Evolutionary conservation across 1,140 invertebrate species (phyloP).

Genomic region (Diorhabda carinulata): DNA sequence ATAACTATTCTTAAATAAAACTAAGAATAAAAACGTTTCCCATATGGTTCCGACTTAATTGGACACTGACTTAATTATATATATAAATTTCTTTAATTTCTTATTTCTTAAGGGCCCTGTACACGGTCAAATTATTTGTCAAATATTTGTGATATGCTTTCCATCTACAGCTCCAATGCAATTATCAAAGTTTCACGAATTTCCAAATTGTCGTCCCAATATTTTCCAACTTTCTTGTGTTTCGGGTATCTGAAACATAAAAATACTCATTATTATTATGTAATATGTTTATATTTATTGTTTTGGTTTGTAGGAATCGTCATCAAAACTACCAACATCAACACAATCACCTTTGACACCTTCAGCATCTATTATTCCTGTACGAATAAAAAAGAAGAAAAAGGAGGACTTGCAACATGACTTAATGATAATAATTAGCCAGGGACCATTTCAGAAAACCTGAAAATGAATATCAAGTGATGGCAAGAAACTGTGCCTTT

Average conservation of each 20-base stretch:
- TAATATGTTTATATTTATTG: conserved; percentile 12
- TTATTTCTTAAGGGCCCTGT: no score
- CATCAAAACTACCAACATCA: conserved; percentile 9
- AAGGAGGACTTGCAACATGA: conserved; percentile 12
- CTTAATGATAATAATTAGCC: neutral
- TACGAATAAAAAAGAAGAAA: conserved; percentile 6
- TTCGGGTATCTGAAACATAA: conserved; percentile 9
- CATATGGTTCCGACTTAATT: no score
- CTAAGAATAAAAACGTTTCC: no score
- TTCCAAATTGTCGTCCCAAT: conserved; percentile 14
- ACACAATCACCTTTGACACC: conserved; percentile 8
- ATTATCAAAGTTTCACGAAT: conserved; percentile 31
- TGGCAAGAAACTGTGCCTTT: conserved; percentile 17
- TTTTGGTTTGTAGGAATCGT: conserved; percentile 12
- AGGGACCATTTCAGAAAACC: conserved; percentile 7
- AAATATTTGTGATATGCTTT: conserved; percentile 36
- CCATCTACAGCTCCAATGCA: conserved; percentile 33
- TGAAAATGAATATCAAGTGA: conserved; percentile 16
- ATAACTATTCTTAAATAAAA: no score
- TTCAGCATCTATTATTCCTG: conserved; percentile 14
- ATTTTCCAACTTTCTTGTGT: conserved; percentile 9
- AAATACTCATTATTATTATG: neutral
- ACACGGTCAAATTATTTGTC: no score
- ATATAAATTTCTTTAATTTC: no score
- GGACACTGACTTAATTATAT: no score